Evolutionary conservation across 2,888 invertebrate genomes (phyloP).

Genomic region (Hypena proboscidalis): DNA sequence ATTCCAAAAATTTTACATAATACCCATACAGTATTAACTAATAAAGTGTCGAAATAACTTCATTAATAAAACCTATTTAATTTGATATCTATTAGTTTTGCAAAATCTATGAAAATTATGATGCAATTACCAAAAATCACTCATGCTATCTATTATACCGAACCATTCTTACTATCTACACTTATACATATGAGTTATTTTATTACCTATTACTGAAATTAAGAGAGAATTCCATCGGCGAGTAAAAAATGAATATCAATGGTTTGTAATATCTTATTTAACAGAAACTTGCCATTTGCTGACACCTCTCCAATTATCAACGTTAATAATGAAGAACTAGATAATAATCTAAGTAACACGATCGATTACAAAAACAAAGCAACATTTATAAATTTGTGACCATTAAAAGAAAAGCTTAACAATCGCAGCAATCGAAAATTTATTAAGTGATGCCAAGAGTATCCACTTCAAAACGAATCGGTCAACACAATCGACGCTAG

Average conservation of each 20-base stretch:
- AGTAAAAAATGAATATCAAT: not conserved
- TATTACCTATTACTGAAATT: no score
- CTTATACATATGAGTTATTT: not conserved
- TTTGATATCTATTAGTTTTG: no score
- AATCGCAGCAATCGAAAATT: constrained; percentile 20
- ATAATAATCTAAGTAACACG: constrained; percentile 24
- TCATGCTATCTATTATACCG: not conserved
- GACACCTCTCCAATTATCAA: not conserved
- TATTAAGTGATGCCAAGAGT: constrained; percentile 17
- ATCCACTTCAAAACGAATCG: no score
- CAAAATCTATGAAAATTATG: no score
- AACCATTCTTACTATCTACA: no score
- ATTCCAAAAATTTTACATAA: no score
- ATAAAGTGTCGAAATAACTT: no score
- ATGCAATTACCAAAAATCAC: not conserved
- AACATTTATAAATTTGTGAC: constrained; percentile 24
- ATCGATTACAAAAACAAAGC: constrained; percentile 36
- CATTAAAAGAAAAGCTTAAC: constrained; percentile 28
- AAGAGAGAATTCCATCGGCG: no score
- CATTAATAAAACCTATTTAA: no score
- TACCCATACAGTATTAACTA: no score
- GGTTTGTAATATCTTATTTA: not conserved
- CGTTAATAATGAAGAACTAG: constrained; percentile 7
- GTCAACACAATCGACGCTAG: no score
- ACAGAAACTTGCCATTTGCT: not conserved